Percentiles rank a stretch among this genome's conserved stretches.
phyloP scores from a whole-genome alignment of 2,888 invertebrate species.

The Stenchaetothrips biformis region DNA sequence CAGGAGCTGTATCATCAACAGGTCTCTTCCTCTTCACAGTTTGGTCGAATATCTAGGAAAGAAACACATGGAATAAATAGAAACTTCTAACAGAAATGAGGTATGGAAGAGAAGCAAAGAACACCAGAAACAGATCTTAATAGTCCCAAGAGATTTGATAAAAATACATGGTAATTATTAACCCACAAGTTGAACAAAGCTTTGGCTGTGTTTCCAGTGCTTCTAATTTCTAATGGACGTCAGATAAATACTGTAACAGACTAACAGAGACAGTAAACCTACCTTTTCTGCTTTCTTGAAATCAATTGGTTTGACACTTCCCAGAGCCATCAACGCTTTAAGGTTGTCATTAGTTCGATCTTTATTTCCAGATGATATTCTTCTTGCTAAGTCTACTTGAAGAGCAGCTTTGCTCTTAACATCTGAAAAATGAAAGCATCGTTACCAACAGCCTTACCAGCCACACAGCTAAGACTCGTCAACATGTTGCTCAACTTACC shows the following conservation, averaged over 20 bases:
- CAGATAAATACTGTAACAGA: neutral
- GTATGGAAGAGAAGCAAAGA: neutral
- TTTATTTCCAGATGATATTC: neutral
- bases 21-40: slow-evolving; percentile 42
- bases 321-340: neutral
- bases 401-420: neutral
- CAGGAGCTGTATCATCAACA: slow-evolving; percentile 35
- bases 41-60: slow-evolving; percentile 27
- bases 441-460: neutral
- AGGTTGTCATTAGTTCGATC: neutral
- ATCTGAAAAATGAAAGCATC: neutral
- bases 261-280: neutral
- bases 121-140: too few relatives aligned
- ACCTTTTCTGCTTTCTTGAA: neutral
- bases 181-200: too few relatives aligned
- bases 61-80: neutral
- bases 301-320: neutral
- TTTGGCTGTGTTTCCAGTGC: too few relatives aligned
- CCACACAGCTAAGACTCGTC: neutral
- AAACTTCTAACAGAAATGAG: neutral
- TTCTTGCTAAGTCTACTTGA: neutral
- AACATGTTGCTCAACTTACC: neutral
- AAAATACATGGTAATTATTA: too few relatives aligned
- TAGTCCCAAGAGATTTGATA: too few relatives aligned
- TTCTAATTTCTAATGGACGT: neutral